A percentile compares a stretch with the other conserved stretches of the same genome.
phyloP scores from a whole-genome alignment of 2,113 vertebrate species.

The Salvator merianae region DNA sequence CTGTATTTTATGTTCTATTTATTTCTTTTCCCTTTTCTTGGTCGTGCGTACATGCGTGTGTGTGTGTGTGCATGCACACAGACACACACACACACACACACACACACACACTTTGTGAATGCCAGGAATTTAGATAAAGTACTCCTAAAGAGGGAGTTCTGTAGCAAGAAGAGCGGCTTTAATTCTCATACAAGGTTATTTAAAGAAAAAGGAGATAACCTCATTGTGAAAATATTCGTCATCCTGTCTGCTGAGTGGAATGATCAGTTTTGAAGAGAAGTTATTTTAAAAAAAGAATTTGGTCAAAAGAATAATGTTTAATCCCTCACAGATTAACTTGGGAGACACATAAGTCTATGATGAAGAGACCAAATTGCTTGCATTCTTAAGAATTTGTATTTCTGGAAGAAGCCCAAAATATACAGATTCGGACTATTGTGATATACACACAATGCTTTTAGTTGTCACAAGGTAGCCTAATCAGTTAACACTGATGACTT shows the following conservation, averaged over 20 bases:
- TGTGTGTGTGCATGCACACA: too few species aligned
- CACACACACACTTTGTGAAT: too few species aligned
- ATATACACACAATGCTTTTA: not conserved
- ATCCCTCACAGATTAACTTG: not conserved
- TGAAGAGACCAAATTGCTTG: too few species aligned
- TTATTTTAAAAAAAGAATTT: not conserved
- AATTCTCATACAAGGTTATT: not conserved
- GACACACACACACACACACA: too few species aligned
- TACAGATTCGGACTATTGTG: not conserved
- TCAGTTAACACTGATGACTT: not conserved
- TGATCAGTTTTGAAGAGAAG: not conserved
- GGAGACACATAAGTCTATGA: not conserved
- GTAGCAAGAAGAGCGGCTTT: not conserved
- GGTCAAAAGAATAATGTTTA: not conserved
- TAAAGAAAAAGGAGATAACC: not conserved
- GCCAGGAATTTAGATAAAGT: not conserved
- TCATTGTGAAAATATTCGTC: conserved; percentile 4
- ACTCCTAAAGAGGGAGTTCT: not conserved
- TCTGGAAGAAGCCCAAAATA: not conserved
- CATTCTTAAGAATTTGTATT: not conserved
- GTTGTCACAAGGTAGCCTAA: not conserved
- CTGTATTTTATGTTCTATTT: not conserved
- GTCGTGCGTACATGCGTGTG: too few species aligned
- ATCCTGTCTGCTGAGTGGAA: not conserved
- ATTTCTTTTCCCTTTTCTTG: not conserved